Percentiles rank a stretch among this genome's conserved stretches.
Evolutionary conservation across 2,797 vertebrate genomes (phyloP).

Genomic region (Aphelocoma californica): DNA sequence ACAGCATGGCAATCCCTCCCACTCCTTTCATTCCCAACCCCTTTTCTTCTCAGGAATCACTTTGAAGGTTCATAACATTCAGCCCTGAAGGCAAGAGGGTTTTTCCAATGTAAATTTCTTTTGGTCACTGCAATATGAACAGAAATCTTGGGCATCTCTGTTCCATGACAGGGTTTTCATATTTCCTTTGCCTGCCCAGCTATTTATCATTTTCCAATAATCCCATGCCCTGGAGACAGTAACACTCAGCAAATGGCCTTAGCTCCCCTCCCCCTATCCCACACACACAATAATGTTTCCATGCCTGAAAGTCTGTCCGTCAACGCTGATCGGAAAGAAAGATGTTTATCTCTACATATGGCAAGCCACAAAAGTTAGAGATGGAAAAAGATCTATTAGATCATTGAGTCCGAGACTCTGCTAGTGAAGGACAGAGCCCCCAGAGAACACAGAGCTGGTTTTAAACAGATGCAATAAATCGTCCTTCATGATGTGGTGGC

Average conservation of each 20-base stretch:
- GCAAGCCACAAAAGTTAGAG: conserved; percentile 47
- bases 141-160: conserved; percentile 50
- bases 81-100: conserved; percentile 61
- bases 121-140: conserved; percentile 63
- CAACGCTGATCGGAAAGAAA: conserved; percentile 43
- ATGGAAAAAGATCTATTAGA: conserved; percentile 60
- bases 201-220: conserved; percentile 89
- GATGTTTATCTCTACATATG: conserved; percentile 62
- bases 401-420: not conserved
- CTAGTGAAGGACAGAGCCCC: conserved; percentile 21
- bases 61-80: conserved; percentile 69
- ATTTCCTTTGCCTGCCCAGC: conserved; percentile 50
- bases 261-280: conserved; percentile 6
- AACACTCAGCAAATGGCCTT: conserved; percentile 61
- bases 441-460: conserved; percentile 8
- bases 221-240: conserved; percentile 81
- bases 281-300: conserved; percentile 51
- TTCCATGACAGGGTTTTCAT: conserved; percentile 47
- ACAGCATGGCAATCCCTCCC: conserved; percentile 43
- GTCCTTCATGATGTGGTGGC: conserved; percentile 1
- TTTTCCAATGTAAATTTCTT: conserved; percentile 70
- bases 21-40: conserved; percentile 45
- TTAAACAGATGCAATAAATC: conserved; percentile 55
- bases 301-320: conserved; percentile 50
- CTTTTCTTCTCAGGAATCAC: conserved; percentile 52